phyloP scores from a whole-genome alignment of 1,140 invertebrate genomes.

The Papilio polyxenes region DNA sequence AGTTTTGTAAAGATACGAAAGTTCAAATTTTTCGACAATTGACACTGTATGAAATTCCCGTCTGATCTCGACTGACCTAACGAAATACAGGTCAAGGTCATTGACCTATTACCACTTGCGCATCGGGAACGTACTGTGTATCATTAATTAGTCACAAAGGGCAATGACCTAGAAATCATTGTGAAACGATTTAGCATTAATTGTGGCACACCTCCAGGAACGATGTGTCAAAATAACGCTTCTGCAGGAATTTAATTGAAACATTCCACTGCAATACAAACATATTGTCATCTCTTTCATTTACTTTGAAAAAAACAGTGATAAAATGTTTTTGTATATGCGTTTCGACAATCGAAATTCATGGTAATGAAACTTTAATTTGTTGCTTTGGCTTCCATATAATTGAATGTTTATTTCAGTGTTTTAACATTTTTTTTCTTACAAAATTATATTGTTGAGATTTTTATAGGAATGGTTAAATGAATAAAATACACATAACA shows the following conservation, averaged over 20 bases:
- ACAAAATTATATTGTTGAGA: not conserved
- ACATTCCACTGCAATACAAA: not conserved
- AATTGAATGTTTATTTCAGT: not conserved
- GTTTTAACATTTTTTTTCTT: not conserved
- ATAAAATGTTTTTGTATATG: not conserved
- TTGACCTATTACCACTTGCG: constrained; percentile 43
- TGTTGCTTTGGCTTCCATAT: not conserved
- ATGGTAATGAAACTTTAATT: not conserved
- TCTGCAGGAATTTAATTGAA: not conserved
- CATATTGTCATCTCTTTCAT: not conserved
- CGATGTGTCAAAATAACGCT: constrained; percentile 20
- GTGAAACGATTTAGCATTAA: constrained; percentile 31
- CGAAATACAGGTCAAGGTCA: constrained; percentile 45
- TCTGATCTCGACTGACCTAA: constrained; percentile 32
- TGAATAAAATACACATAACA: not conserved
- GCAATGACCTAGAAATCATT: constrained; percentile 36
- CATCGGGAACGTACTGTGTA: constrained; percentile 24
- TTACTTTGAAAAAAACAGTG: not conserved
- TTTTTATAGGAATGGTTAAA: no score
- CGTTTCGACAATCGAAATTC: not conserved
- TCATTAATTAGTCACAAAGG: constrained; percentile 38
- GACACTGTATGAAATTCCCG: constrained; percentile 6
- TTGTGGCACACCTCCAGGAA: constrained; percentile 27
- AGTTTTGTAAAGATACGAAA: not conserved
- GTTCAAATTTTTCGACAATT: not conserved